These are phyloP conservation scores for Peromyscus attwateri DNA, from an alignment of 2,797 vertebrate genomes.

Conservation along the genomic window DNA sequence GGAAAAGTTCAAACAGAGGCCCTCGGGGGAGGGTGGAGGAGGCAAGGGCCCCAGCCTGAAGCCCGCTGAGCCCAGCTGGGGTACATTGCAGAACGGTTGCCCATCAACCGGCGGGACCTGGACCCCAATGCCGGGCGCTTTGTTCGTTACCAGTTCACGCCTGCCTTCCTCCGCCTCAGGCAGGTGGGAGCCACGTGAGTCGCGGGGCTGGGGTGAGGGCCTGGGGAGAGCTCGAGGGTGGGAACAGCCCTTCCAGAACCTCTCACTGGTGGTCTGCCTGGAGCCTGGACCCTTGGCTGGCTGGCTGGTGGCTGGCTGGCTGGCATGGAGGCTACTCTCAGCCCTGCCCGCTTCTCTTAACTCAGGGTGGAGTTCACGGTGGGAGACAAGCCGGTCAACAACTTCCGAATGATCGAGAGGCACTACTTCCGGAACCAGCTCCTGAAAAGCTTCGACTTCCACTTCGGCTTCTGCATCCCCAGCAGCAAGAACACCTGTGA, in stretches of 20 bases:
- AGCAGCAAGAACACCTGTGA: conserved; percentile 99
- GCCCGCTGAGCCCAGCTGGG: conserved; percentile 75
- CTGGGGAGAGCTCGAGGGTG: conserved; percentile 4
- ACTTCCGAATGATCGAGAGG: conserved; percentile 99
- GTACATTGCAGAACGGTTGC: conserved; percentile 90
- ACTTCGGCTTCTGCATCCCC: conserved; percentile 99
- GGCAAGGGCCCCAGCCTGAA: conserved; percentile 53
- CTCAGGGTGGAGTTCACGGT: conserved; percentile 98
- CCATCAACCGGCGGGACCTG: conserved; percentile 91
- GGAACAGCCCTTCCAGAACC: conserved; percentile 3
- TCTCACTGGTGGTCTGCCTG: not conserved
- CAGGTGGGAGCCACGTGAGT: conserved; percentile 99
- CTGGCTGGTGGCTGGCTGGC: too few species aligned
- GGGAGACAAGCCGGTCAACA: conserved; percentile 97
- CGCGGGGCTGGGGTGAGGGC: conserved; percentile 17
- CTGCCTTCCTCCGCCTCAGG: conserved; percentile 96
- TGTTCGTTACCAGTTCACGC: conserved; percentile 98
- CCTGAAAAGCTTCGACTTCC: conserved; percentile 98
- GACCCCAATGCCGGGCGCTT: conserved; percentile 98
- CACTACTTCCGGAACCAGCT: conserved; percentile 97
- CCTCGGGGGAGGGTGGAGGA: conserved; percentile 34
- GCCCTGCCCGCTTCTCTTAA: not conserved
- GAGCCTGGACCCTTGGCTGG: not conserved
- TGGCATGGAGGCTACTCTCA: conserved; percentile 24
- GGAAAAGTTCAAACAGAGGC: not conserved